Base-by-base conservation (phyloP, 1,140 invertebrate species). In the Argopecten irradians region DNA sequence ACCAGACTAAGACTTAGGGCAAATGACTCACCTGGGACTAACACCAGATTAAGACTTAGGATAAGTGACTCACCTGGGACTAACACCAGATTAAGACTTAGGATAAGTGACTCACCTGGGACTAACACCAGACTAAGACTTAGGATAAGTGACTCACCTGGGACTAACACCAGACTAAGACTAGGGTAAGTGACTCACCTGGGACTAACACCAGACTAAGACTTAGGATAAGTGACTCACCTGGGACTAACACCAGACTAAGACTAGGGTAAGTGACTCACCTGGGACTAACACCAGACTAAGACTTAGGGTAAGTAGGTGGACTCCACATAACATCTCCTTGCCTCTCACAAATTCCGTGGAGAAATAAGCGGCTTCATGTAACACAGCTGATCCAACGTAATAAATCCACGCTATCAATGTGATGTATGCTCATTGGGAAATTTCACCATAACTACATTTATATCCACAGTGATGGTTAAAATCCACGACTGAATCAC, bases 361-460 rank as follows among this genome's bases (percentile, higher is more conserved):
- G 55, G 55, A 71, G 55, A 71, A 28, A 71, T 71, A 28, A 71
- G n/a, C n/a, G 55, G 55, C 55, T 71, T 71, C 55, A 71, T 71
- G 55, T 71, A 71, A 71, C 55, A 28, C n/a, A 5, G 22, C 28
- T 5, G 16, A 71, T 71, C 55, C 55, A 71, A 22, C 13, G 22
- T 28, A 71, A 1, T 28, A 5, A 71, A 71, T 71, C 55, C 55
- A 71, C 11, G 13, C 43, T 16, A 71, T 7, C n/a, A 8, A 71
- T n/a, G 22, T 71, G n/a, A 71, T 71, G n/a, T 28, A 71, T 19
- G 22, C 55, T 71, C 22, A 28, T 28, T 3, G 2, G 43, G 22
- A 46, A 16, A 46, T 71, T 28, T 71, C 55, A 71, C 55, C 22
- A 22, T 55, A 71, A 5, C 28, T 28, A 28, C n/a, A 28, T 71